These are phyloP conservation scores for Oryzias javanicus DNA, from an alignment of 2,113 vertebrate species.

Conservation along the genomic window DNA sequence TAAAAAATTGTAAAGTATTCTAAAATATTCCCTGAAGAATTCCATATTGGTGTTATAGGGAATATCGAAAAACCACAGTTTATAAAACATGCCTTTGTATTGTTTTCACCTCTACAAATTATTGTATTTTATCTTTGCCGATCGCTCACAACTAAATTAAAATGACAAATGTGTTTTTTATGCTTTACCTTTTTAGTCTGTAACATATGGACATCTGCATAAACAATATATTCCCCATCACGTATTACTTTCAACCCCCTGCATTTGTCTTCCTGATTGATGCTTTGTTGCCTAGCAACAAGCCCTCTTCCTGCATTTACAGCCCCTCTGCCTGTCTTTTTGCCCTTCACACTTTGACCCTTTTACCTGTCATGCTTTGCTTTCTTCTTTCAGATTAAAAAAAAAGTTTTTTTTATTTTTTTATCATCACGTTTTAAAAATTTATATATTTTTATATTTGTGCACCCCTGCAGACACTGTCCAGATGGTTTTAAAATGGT, in stretches of 20 bases:
- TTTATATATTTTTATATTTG: not conserved
- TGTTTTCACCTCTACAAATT: too few species aligned
- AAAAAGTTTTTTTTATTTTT: slow-evolving; percentile 32
- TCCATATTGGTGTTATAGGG: too few species aligned
- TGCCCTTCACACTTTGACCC: slow-evolving; percentile 44
- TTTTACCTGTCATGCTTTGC: not conserved
- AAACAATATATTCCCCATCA: slow-evolving; percentile 21
- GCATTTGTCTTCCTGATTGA: slow-evolving; percentile 26
- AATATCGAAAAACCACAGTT: too few species aligned
- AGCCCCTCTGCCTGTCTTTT: slow-evolving; percentile 20
- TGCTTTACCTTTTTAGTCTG: too few species aligned
- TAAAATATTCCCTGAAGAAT: too few species aligned
- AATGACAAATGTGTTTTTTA: too few species aligned
- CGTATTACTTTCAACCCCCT: slow-evolving; percentile 22
- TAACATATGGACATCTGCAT: not conserved
- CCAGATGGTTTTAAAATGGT: slow-evolving; percentile 40
- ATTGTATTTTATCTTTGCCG: too few species aligned
- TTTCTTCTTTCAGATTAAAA: slow-evolving; percentile 3
- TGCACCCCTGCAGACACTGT: not conserved
- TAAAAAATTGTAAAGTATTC: too few species aligned
- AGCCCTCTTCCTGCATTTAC: slow-evolving; percentile 37
- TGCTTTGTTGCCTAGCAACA: slow-evolving; percentile 72
- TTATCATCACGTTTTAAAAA: not conserved
- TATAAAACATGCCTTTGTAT: too few species aligned
- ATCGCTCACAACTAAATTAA: too few species aligned